phyloP scores from a whole-genome alignment of 2,797 vertebrate genomes.

The Ambastaia sidthimunki region DNA sequence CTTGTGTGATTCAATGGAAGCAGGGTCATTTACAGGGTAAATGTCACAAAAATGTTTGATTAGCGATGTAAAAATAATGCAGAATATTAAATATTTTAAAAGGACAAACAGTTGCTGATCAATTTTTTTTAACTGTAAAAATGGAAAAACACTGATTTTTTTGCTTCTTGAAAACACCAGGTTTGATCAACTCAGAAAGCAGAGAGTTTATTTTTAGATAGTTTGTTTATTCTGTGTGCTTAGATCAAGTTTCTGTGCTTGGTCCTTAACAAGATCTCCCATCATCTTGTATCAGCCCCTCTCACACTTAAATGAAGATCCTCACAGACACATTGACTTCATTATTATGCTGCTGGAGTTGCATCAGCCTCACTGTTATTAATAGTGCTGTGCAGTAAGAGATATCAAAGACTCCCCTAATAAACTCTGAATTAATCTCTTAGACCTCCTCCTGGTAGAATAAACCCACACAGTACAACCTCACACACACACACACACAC shows the following conservation, averaged over 20 bases:
- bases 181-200: background rate
- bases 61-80: no score
- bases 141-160: no score
- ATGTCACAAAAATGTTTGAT: background rate
- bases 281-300: conserved; percentile 5
- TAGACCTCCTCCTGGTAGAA: conserved; percentile 62
- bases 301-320: conserved; percentile 26
- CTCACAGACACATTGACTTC: conserved; percentile 34
- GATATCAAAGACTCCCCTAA: conserved; percentile 53
- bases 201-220: background rate
- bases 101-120: no score
- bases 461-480: conserved; percentile 34
- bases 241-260: background rate
- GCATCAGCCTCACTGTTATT: conserved; percentile 55
- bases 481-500: background rate
- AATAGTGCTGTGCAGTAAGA: conserved; percentile 51
- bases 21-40: background rate
- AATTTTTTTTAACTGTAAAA: no score
- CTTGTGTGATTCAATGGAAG: no score
- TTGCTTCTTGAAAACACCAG: no score
- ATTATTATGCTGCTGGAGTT: conserved; percentile 50
- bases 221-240: background rate
- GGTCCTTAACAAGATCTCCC: background rate
- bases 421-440: conserved; percentile 76
- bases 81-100: no score